Conservation (phyloP, 2,797 vertebrate species). For the Galago senegalensis region DNA sequence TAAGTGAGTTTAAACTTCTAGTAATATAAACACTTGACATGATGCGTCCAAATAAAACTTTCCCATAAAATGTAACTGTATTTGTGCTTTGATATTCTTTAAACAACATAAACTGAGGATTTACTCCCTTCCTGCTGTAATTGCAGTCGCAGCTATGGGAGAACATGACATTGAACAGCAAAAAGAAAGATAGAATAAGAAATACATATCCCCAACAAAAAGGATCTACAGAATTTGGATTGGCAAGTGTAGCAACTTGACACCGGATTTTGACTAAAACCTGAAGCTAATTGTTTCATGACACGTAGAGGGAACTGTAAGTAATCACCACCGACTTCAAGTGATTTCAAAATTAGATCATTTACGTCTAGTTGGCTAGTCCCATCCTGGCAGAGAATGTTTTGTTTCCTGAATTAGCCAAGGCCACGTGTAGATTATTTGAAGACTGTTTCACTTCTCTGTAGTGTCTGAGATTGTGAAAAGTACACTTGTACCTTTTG, state of each 20-base stretch:
- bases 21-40: not conserved
- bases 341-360: conserved; percentile 44
- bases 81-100: not conserved
- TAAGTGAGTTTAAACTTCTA: not conserved
- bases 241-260: not conserved
- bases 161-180: conserved; percentile 2
- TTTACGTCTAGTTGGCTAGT: not conserved
- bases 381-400: not conserved
- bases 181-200: conserved; percentile 36
- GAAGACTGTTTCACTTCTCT: too few species aligned
- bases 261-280: not conserved
- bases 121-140: not conserved
- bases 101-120: not conserved
- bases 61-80: conserved; percentile 1
- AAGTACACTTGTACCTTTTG: too few species aligned
- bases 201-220: not conserved
- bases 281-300: conserved; percentile 24
- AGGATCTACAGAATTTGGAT: not conserved
- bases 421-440: too few species aligned
- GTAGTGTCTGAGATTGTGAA: too few species aligned
- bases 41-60: conserved; percentile 9
- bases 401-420: conserved; percentile 14
- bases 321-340: not conserved
- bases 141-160: not conserved
- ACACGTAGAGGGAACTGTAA: conserved; percentile 26